Base-by-base conservation (phyloP, 2,888 invertebrate species). In the Diarsia brunnea region DNA sequence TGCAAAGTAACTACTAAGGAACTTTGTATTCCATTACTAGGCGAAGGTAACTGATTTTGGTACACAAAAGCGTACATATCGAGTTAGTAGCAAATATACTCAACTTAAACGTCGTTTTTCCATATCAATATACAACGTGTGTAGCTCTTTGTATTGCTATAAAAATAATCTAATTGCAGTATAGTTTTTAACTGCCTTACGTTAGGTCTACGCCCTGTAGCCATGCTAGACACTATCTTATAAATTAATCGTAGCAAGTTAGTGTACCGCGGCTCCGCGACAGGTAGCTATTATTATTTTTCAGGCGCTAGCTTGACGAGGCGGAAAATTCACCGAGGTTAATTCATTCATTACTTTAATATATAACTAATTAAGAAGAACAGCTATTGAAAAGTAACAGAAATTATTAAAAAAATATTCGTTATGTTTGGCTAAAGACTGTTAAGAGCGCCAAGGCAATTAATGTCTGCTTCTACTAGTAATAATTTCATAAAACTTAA, bases 231-330 rank as follows among this genome's bases (percentile, higher is more conserved):
- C 86, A 83, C 73, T 85, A 85, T 86, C 84, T 86, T 73, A 76
- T 84, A 74, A 79, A 84, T 86, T 75, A 86, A 84, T 84, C 79
- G 71, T 79, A 79, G 84, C 86, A 86, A 86, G 64, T 49, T 53
- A 75, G 72, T 76, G 61, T 63, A 73, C 58, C 45, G 73, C 73
- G 69, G 72, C 63, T 69, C 53, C 38, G 73, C 73, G 71, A 71
- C 60, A 65, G 61, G 63, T 78, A 63, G 82, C 79, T 87, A 85
- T 85, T 85, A 72, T 72, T 76, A 79, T 87, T 79, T 64, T 63
- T 69, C 72, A 85, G 87, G 87, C 82, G 83, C 38, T 60, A 24
- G 66, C 61, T 76, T 79, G 53, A 74, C 49, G 24, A 60, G 51
- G 31, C 24, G 66, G 43, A 67, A 77, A 72, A 72, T 65, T 43